Evolutionary conservation across 2,797 vertebrate genomes (phyloP).

Genomic region (Spinus pinus): DNA sequence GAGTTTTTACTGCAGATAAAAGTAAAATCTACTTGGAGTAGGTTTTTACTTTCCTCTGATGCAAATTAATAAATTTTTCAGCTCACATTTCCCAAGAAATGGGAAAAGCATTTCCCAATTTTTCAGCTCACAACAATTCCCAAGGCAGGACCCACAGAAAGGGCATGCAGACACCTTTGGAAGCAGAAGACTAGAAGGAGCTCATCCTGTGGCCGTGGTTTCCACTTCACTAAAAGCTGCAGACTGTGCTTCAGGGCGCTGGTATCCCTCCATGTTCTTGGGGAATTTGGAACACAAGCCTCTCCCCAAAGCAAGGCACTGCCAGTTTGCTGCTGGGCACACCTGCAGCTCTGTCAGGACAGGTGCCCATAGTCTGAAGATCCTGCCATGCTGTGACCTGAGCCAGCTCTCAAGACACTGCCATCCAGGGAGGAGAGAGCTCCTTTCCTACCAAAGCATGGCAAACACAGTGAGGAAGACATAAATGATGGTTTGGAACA

Average conservation of each 20-base stretch:
- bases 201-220: not conserved
- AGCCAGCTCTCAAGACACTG: not conserved
- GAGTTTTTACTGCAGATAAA: not conserved
- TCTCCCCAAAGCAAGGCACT: not conserved
- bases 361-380: not conserved
- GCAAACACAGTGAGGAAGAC: not conserved
- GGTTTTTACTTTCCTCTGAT: not conserved
- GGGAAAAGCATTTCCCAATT: no score
- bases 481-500: not conserved
- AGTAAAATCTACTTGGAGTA: not conserved
- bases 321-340: not conserved
- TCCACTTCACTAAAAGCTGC: not conserved
- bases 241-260: not conserved
- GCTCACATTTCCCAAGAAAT: not conserved
- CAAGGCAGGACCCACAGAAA: not conserved
- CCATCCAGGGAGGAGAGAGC: not conserved
- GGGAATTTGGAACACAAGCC: not conserved
- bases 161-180: not conserved
- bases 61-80: not conserved
- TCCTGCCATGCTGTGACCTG: not conserved
- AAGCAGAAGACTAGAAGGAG: not conserved
- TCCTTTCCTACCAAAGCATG: not conserved
- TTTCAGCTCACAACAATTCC: not conserved
- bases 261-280: not conserved
- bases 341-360: not conserved